Evolutionary conservation across 1,140 invertebrate species (phyloP), one percentile per base, ranked within the genome.

Genomic region (Druon quercuslanigerum): DNA sequence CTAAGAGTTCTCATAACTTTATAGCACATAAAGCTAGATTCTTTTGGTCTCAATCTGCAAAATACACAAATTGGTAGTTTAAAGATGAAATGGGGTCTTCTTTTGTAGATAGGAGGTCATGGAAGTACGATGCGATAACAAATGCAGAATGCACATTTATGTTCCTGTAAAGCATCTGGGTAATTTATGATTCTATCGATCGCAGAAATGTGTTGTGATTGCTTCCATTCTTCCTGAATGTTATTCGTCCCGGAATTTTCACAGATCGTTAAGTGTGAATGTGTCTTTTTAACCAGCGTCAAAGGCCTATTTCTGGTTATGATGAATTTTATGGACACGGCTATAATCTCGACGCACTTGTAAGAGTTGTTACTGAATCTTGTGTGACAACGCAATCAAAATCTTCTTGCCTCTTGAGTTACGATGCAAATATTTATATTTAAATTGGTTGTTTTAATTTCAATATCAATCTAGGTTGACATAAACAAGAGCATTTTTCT

Each of bases 91-190:
- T 14, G 33, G 20, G 60, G n/a, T 20, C 13, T 46, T 66, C 60
- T 16, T 66, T 66, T 66, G 60, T 66, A 40, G 40, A 33, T 40
- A 66, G 13, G 40, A 25, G 33, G 46, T 66, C 25, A 66, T 46
- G 40, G 60, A 66, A 66, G 46, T 46, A 66, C 60, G 60, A 66
- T 33, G 60, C 16, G 60, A 66, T 66, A 66, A 66, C 60, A 66
- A 66, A 66, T 66, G 60, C 60, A 66, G 60, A 66, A 66, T 66
- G 60, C 60, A 66, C 60, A 66, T 66, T 66, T 66, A 66, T 66
- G 60, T 66, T 66, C 33, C n/a, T 66, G 60, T 66, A 66, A 66
- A 66, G 60, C 60, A 33, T 66, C 60, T 66, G 60, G 33, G 60
- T 66, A 66, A 66, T 66, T 66, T 66, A 66, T 66, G 60, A 66